Evolutionary conservation across 2,113 vertebrate genomes (phyloP), one percentile per base, ranked within the genome.

Genomic region (Hirundichthys speculiger): DNA sequence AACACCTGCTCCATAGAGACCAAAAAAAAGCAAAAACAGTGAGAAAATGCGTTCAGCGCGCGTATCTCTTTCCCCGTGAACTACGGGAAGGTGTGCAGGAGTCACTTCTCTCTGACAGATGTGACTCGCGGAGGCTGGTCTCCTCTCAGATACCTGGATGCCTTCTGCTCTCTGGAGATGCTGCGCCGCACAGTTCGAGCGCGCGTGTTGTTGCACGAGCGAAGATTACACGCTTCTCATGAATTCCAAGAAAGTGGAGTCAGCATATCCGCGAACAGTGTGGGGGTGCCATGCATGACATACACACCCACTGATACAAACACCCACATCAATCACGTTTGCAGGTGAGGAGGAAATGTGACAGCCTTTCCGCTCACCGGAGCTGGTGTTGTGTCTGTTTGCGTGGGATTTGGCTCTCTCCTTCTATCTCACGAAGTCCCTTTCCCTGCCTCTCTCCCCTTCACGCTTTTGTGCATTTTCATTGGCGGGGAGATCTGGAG

Each of bases 301-400:
- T 34, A 82, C 84, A 86, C 87, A 87, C 83, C 79, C 88, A 76
- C 86, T 74, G 64, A 83, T 81, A 82, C 77, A 78, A 73, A 86
- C 84, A 84, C 76, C 82, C 85, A 88, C 79, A 63, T 80, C 80
- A 74, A 88, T 90, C 89, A 92, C 88, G 90, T 89, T 91, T 88
- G 79, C 88, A 91, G 86, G 84, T 87, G 76, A 87, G 79, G 68
- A 41, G 61, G 64, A 85, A 90, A 88, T 91, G 89, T 88, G 88
- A 89, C 88, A 79, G 71, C 71, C 71, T 80, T 81, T 72, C 46
- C 64, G 71, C 22, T 63, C 63, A 60, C 77, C 53, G 77, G 76
- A 84, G 81, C 63, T 80, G 87, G 76, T 83, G 77, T 82, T 80
- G 70, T 82, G 64, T 80, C 25, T 84, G 66, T 83, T 55, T 77